These are phyloP conservation scores for Aplodontia rufa DNA, from an alignment of 2,113 vertebrate species.

Conservation along the genomic window DNA sequence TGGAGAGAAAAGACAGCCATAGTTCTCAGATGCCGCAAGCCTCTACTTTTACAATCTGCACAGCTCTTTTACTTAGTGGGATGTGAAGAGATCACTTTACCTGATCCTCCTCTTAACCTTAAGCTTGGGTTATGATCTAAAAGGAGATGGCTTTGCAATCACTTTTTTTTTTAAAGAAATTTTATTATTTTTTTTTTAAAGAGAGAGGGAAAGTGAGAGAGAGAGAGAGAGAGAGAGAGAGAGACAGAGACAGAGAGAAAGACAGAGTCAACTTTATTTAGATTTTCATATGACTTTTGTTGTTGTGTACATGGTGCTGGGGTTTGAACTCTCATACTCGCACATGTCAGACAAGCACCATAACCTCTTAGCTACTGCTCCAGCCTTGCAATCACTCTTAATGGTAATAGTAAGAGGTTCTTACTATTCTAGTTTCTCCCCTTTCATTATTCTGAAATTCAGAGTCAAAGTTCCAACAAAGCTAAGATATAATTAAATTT, in stretches of 20 bases:
- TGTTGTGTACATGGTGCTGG: no score
- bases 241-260: no score
- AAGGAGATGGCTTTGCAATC: not conserved
- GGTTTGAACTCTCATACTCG: no score
- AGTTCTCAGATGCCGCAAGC: not conserved
- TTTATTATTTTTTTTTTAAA: no score
- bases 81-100: not conserved
- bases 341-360: no score
- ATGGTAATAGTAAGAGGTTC: not conserved
- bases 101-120: not conserved
- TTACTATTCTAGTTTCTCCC: not conserved
- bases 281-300: no score
- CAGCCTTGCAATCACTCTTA: not conserved
- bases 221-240: no score
- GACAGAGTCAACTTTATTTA: no score
- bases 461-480: not conserved
- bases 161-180: no score
- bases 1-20: not conserved
- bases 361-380: no score
- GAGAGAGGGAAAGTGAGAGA: no score
- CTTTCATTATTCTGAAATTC: not conserved
- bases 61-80: not conserved
- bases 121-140: not conserved
- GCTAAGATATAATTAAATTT: not conserved
- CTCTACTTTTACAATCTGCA: not conserved